Conservation (phyloP, 2,888 invertebrate species). For the Melanotus villosus region DNA sequence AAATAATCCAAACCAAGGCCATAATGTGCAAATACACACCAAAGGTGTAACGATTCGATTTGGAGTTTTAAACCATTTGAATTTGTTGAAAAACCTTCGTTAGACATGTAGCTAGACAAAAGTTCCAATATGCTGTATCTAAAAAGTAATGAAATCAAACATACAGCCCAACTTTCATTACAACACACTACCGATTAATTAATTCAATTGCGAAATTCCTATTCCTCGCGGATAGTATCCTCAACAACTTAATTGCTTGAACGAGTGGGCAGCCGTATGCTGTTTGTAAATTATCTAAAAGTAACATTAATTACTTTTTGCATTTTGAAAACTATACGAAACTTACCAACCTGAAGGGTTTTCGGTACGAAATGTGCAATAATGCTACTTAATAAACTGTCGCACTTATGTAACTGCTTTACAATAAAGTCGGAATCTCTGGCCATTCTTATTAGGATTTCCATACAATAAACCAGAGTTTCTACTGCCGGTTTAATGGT, state of each 20-base stretch:
- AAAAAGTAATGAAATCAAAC: constrained; percentile 45
- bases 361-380: constrained; percentile 74
- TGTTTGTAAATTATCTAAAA: constrained; percentile 48
- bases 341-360: constrained; percentile 48
- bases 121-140: constrained; percentile 71
- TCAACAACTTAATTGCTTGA: constrained; percentile 80
- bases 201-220: constrained; percentile 71
- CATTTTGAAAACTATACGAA: background rate
- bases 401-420: constrained; percentile 74
- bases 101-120: constrained; percentile 72
- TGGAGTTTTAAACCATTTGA: constrained; percentile 73
- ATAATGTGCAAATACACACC: constrained; percentile 72
- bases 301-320: constrained; percentile 15
- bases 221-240: constrained; percentile 78
- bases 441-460: constrained; percentile 84
- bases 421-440: constrained; percentile 83
- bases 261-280: constrained; percentile 79
- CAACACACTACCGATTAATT: constrained; percentile 67
- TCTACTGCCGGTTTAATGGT: constrained; percentile 79
- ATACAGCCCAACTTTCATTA: background rate
- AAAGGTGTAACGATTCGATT: constrained; percentile 75
- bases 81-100: constrained; percentile 69
- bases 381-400: constrained; percentile 76
- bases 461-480: constrained; percentile 81
- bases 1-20: constrained; percentile 70